Conservation (phyloP, 2,888 invertebrate species). For the Litoditis marina region DNA sequence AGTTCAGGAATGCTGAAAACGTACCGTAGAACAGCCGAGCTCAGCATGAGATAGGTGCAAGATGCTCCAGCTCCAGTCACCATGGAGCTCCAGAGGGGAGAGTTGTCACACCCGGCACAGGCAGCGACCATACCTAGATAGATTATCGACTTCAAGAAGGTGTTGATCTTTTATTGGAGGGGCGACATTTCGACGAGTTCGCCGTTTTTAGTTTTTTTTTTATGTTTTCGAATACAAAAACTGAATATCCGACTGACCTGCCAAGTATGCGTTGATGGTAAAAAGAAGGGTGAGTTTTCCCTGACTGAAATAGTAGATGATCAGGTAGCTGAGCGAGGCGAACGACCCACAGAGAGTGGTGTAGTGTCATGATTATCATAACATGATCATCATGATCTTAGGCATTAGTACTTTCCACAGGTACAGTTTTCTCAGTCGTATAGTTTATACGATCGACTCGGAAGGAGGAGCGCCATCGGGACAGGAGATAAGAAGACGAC, state of each 20-base stretch:
- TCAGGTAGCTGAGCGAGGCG: constrained; percentile 64
- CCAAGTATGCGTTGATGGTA: constrained; percentile 66
- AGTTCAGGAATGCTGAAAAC: not conserved
- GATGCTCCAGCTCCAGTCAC: constrained; percentile 64
- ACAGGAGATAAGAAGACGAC: too few species aligned
- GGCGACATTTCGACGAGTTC: too few species aligned
- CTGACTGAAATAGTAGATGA: constrained; percentile 59
- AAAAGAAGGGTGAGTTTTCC: constrained; percentile 65
- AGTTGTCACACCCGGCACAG: constrained; percentile 65
- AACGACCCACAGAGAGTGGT: constrained; percentile 66
- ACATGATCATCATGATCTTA: too few species aligned
- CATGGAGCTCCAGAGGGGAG: constrained; percentile 64
- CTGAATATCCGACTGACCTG: constrained; percentile 61
- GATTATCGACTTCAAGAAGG: not conserved
- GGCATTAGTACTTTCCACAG: too few species aligned
- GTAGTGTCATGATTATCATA: too few species aligned
- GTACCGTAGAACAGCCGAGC: constrained; percentile 52
- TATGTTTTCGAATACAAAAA: too few species aligned
- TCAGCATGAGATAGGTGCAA: constrained; percentile 62
- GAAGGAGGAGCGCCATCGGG: too few species aligned
- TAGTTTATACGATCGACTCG: too few species aligned
- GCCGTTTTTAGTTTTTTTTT: too few species aligned
- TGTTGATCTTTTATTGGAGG: too few species aligned
- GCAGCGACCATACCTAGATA: constrained; percentile 62
- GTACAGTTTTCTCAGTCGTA: too few species aligned